A percentile compares a stretch with the other conserved stretches of the same genome.
phyloP scores from a whole-genome alignment of 2,888 invertebrate genomes.

The Bombylius major region DNA sequence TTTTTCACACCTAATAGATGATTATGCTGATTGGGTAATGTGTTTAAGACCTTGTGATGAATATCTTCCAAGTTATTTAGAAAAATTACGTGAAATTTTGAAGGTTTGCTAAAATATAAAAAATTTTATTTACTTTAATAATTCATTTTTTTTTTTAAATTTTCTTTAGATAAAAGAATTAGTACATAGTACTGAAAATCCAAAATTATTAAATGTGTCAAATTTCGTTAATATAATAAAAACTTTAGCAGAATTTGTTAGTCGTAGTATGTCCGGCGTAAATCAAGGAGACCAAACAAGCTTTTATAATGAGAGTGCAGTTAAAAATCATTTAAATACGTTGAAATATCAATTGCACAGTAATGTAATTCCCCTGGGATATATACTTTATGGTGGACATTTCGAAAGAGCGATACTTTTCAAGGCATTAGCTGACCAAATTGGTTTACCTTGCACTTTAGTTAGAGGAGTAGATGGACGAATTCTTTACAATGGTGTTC shows the following conservation, averaged over 20 bases:
- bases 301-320: slow-evolving; percentile 36
- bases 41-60: slow-evolving; percentile 25
- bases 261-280: slow-evolving; percentile 40
- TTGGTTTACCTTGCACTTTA: slow-evolving; percentile 48
- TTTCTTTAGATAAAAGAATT: background rate
- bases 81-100: slow-evolving; percentile 2
- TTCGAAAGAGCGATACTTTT: slow-evolving; percentile 52
- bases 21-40: slow-evolving; percentile 20
- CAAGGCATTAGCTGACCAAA: slow-evolving; percentile 50
- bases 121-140: background rate
- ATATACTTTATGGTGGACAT: slow-evolving; percentile 44
- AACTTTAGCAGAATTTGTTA: slow-evolving; percentile 40
- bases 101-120: slow-evolving; percentile 2
- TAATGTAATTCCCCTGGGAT: slow-evolving; percentile 46
- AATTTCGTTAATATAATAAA: slow-evolving; percentile 26
- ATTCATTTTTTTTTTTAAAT: background rate
- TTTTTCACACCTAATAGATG: background rate
- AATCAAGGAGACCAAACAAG: slow-evolving; percentile 32
- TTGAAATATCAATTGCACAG: slow-evolving; percentile 36
- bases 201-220: slow-evolving; percentile 25
- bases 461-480: slow-evolving; percentile 41
- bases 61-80: slow-evolving; percentile 10
- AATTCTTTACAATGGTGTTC: slow-evolving; percentile 51
- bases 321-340: slow-evolving; percentile 39
- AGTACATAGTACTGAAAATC: background rate